Evolutionary conservation across 2,888 invertebrate species (phyloP).

Genomic region (Mythimna albipuncta): DNA sequence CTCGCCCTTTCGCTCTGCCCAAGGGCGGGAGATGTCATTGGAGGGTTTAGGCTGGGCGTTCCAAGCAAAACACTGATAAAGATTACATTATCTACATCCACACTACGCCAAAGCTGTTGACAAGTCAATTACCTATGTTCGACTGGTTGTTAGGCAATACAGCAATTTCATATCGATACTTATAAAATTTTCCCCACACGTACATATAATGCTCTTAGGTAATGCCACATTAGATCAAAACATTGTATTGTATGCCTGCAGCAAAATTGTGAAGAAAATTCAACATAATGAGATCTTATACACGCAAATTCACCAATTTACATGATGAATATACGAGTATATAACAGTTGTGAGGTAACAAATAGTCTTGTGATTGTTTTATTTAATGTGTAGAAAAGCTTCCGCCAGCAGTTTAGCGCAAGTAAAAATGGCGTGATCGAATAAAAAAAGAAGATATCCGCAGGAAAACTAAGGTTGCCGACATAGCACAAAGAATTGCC

Average conservation of each 20-base stretch:
- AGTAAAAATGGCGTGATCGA: no score
- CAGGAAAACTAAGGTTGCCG: no score
- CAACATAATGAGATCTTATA: constrained; percentile 29
- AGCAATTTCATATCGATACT: constrained; percentile 14
- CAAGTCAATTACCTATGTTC: constrained; percentile 2
- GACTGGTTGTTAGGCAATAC: constrained; percentile 6
- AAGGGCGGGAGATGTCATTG: no score
- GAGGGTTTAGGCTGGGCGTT: no score
- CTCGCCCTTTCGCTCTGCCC: no score
- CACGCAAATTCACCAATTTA: constrained; percentile 30
- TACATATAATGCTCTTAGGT: not conserved
- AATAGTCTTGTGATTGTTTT: not conserved
- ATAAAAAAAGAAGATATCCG: no score
- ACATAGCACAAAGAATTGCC: no score
- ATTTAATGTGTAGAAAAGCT: not conserved
- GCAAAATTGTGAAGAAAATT: constrained; percentile 34
- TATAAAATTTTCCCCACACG: constrained; percentile 4
- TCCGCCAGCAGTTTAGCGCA: no score
- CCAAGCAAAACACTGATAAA: not conserved
- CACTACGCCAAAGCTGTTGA: not conserved
- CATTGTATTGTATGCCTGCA: constrained; percentile 22
- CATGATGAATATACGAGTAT: not conserved
- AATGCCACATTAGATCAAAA: constrained; percentile 14
- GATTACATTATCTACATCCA: not conserved
- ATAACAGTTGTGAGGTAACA: not conserved